Percentiles rank a stretch among this genome's conserved stretches.
phyloP scores from a whole-genome alignment of 2,888 invertebrate species.

The Meganola albula region DNA sequence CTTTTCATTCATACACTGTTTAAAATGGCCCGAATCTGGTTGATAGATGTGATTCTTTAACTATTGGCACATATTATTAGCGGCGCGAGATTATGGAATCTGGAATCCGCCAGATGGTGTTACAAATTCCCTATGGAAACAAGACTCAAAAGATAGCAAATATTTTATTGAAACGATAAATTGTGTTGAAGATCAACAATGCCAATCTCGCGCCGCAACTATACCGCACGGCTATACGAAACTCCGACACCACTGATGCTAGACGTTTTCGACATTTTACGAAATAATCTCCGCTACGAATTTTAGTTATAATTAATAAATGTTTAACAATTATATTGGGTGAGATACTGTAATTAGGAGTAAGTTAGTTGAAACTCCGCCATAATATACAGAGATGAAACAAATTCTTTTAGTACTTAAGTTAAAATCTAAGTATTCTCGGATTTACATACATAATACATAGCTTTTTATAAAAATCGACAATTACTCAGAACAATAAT shows the following conservation, averaged over 20 bases:
- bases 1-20: slow-evolving; percentile 50
- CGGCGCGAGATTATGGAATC: slow-evolving; percentile 28
- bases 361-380: slow-evolving; percentile 62
- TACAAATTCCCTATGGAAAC: no score
- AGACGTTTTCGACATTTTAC: slow-evolving; percentile 47
- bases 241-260: slow-evolving; percentile 61
- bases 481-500: slow-evolving; percentile 36
- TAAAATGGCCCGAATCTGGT: slow-evolving; percentile 74
- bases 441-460: slow-evolving; percentile 23
- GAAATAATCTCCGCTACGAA: slow-evolving; percentile 53
- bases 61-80: slow-evolving; percentile 65
- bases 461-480: slow-evolving; percentile 36
- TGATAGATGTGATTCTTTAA: slow-evolving; percentile 41
- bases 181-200: no score
- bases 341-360: slow-evolving; percentile 48
- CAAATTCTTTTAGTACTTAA: slow-evolving; percentile 44
- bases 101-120: no score
- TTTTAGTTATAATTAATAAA: slow-evolving; percentile 48
- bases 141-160: no score
- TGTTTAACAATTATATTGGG: slow-evolving; percentile 33
- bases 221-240: slow-evolving; percentile 72
- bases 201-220: slow-evolving; percentile 33
- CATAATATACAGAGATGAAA: slow-evolving; percentile 62
- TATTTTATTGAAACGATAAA: no score
- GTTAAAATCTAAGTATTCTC: slow-evolving; percentile 32